Evolutionary conservation across 2,888 invertebrate genomes (phyloP).

Genomic region (Epinotia nisella): DNA sequence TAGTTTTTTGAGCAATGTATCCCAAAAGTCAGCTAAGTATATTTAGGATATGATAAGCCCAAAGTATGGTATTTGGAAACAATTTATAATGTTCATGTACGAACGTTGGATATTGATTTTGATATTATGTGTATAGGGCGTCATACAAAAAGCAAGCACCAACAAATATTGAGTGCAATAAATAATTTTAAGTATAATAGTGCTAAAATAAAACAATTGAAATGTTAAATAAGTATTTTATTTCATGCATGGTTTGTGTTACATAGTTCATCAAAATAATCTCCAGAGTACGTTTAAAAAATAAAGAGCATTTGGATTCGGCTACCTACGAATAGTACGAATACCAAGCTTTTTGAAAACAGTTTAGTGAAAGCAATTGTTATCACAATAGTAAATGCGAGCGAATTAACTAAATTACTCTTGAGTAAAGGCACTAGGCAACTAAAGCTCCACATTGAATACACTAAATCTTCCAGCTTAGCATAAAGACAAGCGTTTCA

Average conservation of each 20-base stretch:
- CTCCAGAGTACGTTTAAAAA: conserved; percentile 20
- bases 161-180: conserved; percentile 34
- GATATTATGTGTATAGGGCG: not conserved
- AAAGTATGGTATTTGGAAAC: not conserved
- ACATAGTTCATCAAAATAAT: conserved; percentile 27
- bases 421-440: conserved; percentile 50
- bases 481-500: conserved; percentile 38
- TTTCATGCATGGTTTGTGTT: conserved; percentile 49
- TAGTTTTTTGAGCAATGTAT: no score
- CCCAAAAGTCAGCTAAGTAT: no score
- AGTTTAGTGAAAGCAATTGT: conserved; percentile 23
- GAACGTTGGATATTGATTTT: not conserved
- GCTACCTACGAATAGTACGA: not conserved
- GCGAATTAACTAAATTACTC: conserved; percentile 27
- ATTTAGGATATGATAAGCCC: not conserved
- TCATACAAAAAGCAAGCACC: not conserved
- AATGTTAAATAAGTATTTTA: conserved; percentile 54
- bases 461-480: conserved; percentile 34
- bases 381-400: conserved; percentile 41
- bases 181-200: conserved; percentile 27
- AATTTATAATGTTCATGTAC: not conserved
- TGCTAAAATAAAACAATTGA: conserved; percentile 20
- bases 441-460: conserved; percentile 41
- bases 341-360: not conserved
- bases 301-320: conserved; percentile 12